These are phyloP conservation scores for Lasioglossum albipes DNA, from an alignment of 1,140 invertebrate genomes.

Conservation along the genomic window DNA sequence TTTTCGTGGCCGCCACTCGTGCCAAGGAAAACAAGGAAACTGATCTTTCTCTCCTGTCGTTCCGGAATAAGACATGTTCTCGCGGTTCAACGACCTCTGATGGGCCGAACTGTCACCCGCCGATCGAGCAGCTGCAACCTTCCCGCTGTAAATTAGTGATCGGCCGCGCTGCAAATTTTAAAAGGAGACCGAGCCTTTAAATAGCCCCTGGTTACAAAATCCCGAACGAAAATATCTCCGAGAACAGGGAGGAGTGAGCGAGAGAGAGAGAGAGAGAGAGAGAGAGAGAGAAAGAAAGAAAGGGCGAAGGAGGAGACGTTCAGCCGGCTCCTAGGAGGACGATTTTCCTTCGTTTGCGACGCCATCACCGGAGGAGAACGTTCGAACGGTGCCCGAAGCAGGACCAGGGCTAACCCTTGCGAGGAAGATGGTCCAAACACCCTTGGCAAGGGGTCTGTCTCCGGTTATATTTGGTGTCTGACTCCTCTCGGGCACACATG, in stretches of 20 bases:
- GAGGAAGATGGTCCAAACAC: slow-evolving; percentile 73
- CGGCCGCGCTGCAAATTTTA: slow-evolving; percentile 41
- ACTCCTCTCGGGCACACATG: slow-evolving; percentile 66
- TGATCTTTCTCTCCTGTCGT: neutral
- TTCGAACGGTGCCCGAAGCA: slow-evolving; percentile 12
- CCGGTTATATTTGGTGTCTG: slow-evolving; percentile 78
- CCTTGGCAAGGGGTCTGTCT: slow-evolving; percentile 77
- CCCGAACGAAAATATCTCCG: slow-evolving; percentile 48
- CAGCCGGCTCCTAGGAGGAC: slow-evolving; percentile 3
- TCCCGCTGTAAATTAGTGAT: slow-evolving; percentile 40
- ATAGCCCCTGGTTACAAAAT: slow-evolving; percentile 55
- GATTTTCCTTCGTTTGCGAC: slow-evolving; percentile 49
- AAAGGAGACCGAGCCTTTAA: slow-evolving; percentile 19
- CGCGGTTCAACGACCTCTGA: slow-evolving; percentile 46
- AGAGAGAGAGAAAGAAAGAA: no score
- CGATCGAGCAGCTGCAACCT: slow-evolving; percentile 35
- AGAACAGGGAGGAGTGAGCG: no score
- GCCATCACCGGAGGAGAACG: slow-evolving; percentile 31
- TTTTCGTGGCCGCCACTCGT: slow-evolving; percentile 7
- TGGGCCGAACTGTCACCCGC: neutral
- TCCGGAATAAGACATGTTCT: neutral
- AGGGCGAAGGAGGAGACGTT: slow-evolving; percentile 21
- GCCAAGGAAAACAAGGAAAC: slow-evolving; percentile 44
- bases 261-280: no score
- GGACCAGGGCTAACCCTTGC: slow-evolving; percentile 63